phyloP scores from a whole-genome alignment of 2,797 vertebrate species.

The Parauchenoglanis ngamensis region DNA sequence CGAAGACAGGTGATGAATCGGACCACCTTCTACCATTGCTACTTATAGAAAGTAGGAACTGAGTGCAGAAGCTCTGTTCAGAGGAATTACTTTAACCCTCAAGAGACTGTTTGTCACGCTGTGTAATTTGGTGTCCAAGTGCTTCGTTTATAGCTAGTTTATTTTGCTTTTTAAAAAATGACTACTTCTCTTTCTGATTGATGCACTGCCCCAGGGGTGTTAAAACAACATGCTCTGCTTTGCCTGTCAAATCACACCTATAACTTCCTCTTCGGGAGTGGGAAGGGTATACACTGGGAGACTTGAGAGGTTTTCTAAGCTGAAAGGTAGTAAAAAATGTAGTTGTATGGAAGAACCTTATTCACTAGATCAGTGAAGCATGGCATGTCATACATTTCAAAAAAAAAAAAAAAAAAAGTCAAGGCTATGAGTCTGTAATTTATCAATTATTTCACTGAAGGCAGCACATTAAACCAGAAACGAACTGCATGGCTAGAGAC shows the following conservation, averaged over 20 bases:
- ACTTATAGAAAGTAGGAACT: constrained; percentile 15
- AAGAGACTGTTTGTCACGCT: background rate
- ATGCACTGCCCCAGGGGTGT: background rate
- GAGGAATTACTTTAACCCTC: background rate
- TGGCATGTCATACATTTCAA: background rate
- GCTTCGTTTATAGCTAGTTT: background rate
- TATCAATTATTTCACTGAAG: background rate
- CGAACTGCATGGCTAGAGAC: background rate
- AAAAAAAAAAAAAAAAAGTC: no score
- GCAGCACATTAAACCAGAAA: background rate
- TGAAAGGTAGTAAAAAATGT: background rate
- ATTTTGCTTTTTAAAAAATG: background rate
- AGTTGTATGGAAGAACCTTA: background rate
- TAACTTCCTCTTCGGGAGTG: background rate
- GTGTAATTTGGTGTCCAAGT: background rate
- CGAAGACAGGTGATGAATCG: constrained; percentile 80
- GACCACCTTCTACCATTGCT: background rate
- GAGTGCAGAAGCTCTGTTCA: background rate
- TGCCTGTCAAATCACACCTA: constrained; percentile 10
- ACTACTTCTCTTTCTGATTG: background rate
- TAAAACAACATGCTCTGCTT: background rate
- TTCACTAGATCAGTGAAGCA: background rate
- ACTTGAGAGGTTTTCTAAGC: background rate
- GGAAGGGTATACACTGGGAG: background rate
- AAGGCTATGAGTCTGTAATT: background rate